Percentiles rank a stretch among this genome's conserved stretches.
These are phyloP conservation scores for Atrina japonica DNA, from an alignment of 2,888 invertebrate species.

Conservation along the genomic window DNA sequence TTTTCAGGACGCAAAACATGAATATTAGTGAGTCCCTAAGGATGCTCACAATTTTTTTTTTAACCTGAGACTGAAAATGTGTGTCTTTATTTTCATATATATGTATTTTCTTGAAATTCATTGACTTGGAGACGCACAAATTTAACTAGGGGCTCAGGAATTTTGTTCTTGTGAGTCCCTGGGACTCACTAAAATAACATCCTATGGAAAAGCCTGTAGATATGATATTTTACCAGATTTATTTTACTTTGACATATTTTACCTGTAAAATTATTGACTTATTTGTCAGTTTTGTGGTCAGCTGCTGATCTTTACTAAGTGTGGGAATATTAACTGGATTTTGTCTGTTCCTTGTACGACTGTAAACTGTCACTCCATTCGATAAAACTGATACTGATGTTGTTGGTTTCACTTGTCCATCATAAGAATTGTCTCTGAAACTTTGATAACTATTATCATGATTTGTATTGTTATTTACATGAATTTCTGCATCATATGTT, in stretches of 20 bases:
- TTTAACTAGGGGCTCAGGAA: too few relatives aligned
- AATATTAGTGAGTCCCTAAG: too few relatives aligned
- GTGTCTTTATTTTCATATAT: too few relatives aligned
- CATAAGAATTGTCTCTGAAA: not conserved
- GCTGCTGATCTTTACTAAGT: slow-evolving; percentile 55
- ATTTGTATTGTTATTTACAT: not conserved
- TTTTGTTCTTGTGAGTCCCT: too few relatives aligned
- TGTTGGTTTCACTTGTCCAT: not conserved
- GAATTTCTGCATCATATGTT: not conserved
- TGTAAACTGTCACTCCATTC: slow-evolving; percentile 56
- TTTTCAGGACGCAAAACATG: too few relatives aligned
- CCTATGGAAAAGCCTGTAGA: too few relatives aligned
- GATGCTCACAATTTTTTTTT: too few relatives aligned
- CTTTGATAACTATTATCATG: not conserved
- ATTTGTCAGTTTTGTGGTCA: slow-evolving; percentile 49
- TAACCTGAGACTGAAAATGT: too few relatives aligned
- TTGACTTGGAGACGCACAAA: too few relatives aligned
- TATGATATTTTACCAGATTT: too few relatives aligned
- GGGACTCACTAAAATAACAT: too few relatives aligned
- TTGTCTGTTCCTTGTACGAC: slow-evolving; percentile 40
- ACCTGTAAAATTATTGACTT: slow-evolving; percentile 52
- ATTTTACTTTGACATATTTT: slow-evolving; percentile 2
- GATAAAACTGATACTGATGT: slow-evolving; percentile 30
- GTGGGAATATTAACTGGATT: slow-evolving; percentile 25
- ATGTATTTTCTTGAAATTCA: too few relatives aligned